These are phyloP conservation scores for Leptopilina myrica DNA, from an alignment of 2,888 invertebrate genomes.

Conservation along the genomic window DNA sequence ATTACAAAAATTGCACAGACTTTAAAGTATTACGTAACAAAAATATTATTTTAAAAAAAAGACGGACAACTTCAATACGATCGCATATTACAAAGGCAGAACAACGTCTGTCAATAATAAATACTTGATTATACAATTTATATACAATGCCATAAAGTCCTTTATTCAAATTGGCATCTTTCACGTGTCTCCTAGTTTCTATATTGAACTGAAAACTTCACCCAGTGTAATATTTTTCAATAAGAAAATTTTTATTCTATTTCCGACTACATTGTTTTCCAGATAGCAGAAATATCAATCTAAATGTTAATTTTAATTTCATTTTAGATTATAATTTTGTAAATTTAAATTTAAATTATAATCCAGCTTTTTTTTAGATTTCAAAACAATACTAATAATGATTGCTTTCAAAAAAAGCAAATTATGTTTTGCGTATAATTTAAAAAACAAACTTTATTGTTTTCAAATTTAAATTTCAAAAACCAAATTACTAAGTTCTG, in stretches of 20 bases:
- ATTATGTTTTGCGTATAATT: too few species aligned
- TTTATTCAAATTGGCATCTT: constrained; percentile 22
- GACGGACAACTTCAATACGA: background rate
- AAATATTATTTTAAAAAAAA: constrained; percentile 7
- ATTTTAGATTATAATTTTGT: too few species aligned
- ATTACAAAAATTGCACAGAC: too few species aligned
- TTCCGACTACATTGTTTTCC: background rate
- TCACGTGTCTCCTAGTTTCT: constrained; percentile 15
- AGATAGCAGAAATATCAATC: background rate
- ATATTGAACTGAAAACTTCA: background rate
- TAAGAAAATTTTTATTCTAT: background rate
- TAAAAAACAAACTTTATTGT: too few species aligned
- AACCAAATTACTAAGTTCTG: too few species aligned
- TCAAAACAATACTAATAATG: too few species aligned
- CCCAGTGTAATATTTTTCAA: background rate
- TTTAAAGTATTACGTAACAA: too few species aligned
- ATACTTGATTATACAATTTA: constrained; percentile 4
- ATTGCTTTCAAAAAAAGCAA: too few species aligned
- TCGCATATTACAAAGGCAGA: background rate
- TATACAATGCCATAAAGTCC: constrained; percentile 15
- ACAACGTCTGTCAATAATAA: constrained; percentile 31
- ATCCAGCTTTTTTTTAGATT: too few species aligned
- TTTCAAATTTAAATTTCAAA: too few species aligned
- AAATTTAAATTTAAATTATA: too few species aligned
- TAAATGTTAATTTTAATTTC: background rate